phyloP scores from a whole-genome alignment of 2,888 invertebrate genomes.

The Cartodere bifasciata region DNA sequence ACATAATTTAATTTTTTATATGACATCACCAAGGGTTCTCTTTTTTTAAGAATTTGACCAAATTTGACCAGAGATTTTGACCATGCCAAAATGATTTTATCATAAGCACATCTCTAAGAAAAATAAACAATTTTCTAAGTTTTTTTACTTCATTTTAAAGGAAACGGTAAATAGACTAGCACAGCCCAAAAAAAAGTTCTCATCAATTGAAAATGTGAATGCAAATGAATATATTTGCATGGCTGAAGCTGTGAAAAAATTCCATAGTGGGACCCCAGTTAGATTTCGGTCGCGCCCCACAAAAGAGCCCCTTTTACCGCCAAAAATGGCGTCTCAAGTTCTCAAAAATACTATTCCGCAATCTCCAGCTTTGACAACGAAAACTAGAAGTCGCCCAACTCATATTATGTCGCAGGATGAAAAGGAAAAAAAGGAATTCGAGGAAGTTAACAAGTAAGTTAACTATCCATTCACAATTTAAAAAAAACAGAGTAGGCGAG shows the following conservation, averaged over 20 bases:
- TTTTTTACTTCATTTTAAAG: too few species aligned
- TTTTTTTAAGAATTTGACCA: too few species aligned
- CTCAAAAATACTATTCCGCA: slow-evolving; percentile 35
- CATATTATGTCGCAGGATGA: slow-evolving; percentile 46
- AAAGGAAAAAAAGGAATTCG: slow-evolving; percentile 46
- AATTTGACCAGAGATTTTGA: too few species aligned
- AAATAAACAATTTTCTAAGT: too few species aligned
- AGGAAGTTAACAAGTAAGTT: slow-evolving; percentile 48
- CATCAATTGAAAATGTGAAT: slow-evolving; percentile 16
- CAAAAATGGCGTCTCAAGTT: slow-evolving; percentile 7
- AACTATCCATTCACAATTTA: too few species aligned
- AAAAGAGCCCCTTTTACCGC: slow-evolving; percentile 10
- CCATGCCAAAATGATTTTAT: too few species aligned
- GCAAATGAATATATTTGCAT: slow-evolving; percentile 34
- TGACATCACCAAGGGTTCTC: too few species aligned
- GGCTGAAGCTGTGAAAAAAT: slow-evolving; percentile 41
- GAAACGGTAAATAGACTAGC: slow-evolving; percentile 19
- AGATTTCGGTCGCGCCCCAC: slow-evolving; percentile 35
- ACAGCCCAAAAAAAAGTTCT: slow-evolving; percentile 18
- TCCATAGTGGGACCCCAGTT: slow-evolving; percentile 40
- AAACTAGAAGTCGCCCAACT: slow-evolving; percentile 40
- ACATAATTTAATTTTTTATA: too few species aligned
- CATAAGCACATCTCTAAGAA: too few species aligned
- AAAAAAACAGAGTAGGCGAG: too few species aligned
- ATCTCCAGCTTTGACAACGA: slow-evolving; percentile 43